phyloP scores from a whole-genome alignment of 1,140 invertebrate species.

The Aphelinus atriplicis region DNA sequence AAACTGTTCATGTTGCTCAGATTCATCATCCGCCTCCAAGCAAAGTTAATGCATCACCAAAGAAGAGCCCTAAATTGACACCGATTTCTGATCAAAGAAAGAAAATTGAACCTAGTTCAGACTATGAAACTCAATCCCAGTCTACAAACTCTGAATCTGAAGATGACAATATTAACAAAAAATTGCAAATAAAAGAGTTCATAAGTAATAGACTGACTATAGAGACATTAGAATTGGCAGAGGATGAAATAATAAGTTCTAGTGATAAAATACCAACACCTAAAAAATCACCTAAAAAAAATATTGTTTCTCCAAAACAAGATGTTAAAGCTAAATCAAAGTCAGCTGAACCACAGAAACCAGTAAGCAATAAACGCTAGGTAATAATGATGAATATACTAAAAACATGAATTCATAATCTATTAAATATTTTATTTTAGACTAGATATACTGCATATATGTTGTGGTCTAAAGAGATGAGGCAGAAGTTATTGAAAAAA shows the following conservation, averaged over 20 bases:
- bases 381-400: conserved; percentile 7
- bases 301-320: conserved; percentile 16
- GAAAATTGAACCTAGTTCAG: conserved; percentile 37
- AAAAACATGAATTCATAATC: conserved; percentile 4
- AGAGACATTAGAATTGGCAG: conserved; percentile 21
- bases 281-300: conserved; percentile 26
- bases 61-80: conserved; percentile 23
- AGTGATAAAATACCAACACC: neutral
- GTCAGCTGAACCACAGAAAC: conserved; percentile 64
- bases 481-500: conserved; percentile 76
- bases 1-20: conserved; percentile 41
- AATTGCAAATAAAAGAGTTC: conserved; percentile 28
- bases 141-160: conserved; percentile 38
- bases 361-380: conserved; percentile 60
- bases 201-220: conserved; percentile 24
- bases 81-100: conserved; percentile 9
- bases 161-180: conserved; percentile 31
- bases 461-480: conserved; percentile 86
- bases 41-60: conserved; percentile 15
- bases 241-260: conserved; percentile 15
- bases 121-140: conserved; percentile 40
- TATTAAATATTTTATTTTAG: conserved; percentile 60
- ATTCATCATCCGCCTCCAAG: conserved; percentile 41
- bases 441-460: conserved; percentile 88
- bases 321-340: conserved; percentile 53